Evolutionary conservation across 2,113 vertebrate genomes (phyloP).

Genomic region (Heteronetta atricapilla): DNA sequence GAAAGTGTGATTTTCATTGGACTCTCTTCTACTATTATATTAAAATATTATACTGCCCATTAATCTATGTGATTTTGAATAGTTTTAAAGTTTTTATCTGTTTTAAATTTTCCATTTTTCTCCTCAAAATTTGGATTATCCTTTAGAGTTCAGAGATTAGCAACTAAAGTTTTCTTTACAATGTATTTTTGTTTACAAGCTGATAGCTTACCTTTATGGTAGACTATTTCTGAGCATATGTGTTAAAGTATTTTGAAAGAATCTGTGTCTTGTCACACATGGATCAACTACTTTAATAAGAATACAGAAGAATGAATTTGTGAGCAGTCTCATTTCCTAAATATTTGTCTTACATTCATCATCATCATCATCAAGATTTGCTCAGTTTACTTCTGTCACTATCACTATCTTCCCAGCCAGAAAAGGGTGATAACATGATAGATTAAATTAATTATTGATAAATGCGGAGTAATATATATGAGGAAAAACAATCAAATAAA

Average conservation of each 20-base stretch:
- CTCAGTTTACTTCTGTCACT: background rate
- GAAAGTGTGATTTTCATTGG: background rate
- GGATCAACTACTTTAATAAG: background rate
- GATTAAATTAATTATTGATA: background rate
- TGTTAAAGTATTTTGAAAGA: background rate
- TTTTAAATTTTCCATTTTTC: background rate
- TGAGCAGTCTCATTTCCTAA: background rate
- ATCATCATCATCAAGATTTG: background rate
- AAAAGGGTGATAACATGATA: background rate
- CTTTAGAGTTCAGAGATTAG: background rate
- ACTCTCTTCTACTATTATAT: background rate
- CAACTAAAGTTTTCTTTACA: background rate
- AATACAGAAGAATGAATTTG: background rate
- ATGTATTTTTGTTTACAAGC: background rate
- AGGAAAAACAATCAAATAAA: background rate
- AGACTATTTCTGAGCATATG: background rate
- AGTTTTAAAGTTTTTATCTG: background rate
- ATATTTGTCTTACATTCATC: background rate
- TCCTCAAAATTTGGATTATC: background rate
- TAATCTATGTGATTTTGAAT: background rate
- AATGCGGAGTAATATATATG: background rate
- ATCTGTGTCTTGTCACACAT: background rate
- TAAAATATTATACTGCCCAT: background rate
- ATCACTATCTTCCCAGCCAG: background rate
- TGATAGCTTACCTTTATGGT: background rate